These are phyloP conservation scores for Laticauda laticaudata DNA, from an alignment of 2,113 vertebrate species.

Conservation along the genomic window DNA sequence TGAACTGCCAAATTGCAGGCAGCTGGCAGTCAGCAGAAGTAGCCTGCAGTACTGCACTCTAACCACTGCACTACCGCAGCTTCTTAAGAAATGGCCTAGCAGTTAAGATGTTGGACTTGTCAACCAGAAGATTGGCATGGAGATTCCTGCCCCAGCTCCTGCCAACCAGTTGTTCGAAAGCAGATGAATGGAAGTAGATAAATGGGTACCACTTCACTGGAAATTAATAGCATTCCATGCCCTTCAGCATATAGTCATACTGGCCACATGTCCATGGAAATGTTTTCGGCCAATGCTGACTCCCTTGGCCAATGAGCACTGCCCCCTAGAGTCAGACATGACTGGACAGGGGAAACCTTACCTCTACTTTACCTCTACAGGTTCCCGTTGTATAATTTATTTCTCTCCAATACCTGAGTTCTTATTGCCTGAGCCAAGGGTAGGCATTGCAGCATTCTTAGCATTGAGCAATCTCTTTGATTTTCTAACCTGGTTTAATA, in stretches of 20 bases:
- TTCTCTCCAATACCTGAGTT: neutral
- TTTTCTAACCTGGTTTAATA: neutral
- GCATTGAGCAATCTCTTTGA: neutral
- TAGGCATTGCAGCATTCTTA: neutral
- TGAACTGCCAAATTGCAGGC: too few species aligned
- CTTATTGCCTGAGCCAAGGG: neutral
- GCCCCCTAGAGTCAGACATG: neutral
- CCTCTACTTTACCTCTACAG: neutral
- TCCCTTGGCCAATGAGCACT: neutral
- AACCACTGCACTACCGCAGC: too few species aligned
- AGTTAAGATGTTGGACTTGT: neutral
- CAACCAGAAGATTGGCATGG: neutral
- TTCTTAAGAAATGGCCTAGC: neutral
- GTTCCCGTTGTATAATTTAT: neutral
- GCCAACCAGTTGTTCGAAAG: neutral
- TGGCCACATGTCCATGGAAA: neutral
- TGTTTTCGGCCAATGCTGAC: neutral
- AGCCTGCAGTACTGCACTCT: too few species aligned
- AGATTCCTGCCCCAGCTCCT: neutral
- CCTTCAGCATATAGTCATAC: neutral
- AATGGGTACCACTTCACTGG: neutral
- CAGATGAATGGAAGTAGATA: neutral
- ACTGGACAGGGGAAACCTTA: neutral
- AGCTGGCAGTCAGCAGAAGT: too few species aligned
- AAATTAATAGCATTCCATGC: neutral